Conservation (phyloP, 2,113 vertebrate species). For the Barnardius zonarius region DNA sequence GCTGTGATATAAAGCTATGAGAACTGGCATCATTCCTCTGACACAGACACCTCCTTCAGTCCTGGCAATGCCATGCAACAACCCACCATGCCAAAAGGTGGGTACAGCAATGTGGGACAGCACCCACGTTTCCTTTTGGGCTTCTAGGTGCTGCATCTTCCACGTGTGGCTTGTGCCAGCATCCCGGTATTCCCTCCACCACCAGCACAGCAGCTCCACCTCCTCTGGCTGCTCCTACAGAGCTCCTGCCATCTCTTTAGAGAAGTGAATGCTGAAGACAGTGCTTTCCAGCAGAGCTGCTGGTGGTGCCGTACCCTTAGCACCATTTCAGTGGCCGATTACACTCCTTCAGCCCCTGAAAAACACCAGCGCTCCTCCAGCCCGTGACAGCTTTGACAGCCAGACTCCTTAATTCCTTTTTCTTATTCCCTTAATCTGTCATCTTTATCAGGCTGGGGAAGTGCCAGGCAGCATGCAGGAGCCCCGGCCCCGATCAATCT, state of each 20-base stretch:
- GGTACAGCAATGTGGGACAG: neutral
- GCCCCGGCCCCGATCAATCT: slow-evolving; percentile 93
- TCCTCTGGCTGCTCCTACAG: neutral
- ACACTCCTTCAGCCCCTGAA: slow-evolving; percentile 48
- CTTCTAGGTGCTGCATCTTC: neutral
- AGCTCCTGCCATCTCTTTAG: neutral
- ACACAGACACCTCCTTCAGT: neutral
- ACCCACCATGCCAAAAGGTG: neutral
- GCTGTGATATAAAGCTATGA: neutral
- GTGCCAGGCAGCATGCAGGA: slow-evolving; percentile 81
- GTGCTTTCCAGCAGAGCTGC: slow-evolving; percentile 3
- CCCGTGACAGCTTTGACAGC: slow-evolving; percentile 87
- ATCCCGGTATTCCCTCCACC: neutral
- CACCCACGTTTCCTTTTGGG: rapidly evolving
- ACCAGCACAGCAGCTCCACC: neutral
- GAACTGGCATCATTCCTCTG: neutral
- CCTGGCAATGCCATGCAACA: neutral
- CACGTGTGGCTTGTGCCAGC: neutral
- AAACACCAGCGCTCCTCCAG: slow-evolving; percentile 44
- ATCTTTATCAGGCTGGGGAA: slow-evolving; percentile 95
- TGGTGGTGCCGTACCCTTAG: slow-evolving; percentile 17
- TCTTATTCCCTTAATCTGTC: slow-evolving; percentile 99
- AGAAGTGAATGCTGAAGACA: neutral
- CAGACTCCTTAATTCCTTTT: slow-evolving; percentile 95
- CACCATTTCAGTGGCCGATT: slow-evolving; percentile 55